These are phyloP conservation scores for Liolophura sinensis DNA, from an alignment of 1,140 invertebrate genomes.

Conservation along the genomic window DNA sequence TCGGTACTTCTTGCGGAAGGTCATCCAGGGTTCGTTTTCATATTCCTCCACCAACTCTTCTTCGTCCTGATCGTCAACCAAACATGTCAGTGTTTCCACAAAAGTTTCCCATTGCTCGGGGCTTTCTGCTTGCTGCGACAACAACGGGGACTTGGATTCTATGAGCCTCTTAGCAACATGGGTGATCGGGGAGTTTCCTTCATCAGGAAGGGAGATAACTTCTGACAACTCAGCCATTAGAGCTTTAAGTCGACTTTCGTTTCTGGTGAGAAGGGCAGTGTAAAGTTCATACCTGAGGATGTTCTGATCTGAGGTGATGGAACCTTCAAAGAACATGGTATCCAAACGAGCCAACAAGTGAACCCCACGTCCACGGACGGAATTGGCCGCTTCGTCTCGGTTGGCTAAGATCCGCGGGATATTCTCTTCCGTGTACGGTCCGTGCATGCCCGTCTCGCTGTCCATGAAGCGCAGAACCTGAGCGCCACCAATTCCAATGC, in stretches of 20 bases:
- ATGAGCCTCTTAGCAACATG: slow-evolving; percentile 22
- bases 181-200: slow-evolving; percentile 19
- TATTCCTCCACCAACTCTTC: slow-evolving; percentile 30
- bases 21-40: slow-evolving; percentile 36
- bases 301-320: slow-evolving; percentile 23
- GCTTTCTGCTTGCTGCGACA: slow-evolving; percentile 20
- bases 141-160: slow-evolving; percentile 19
- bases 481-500: slow-evolving; percentile 36
- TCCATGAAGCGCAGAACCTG: slow-evolving; percentile 36
- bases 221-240: slow-evolving; percentile 11
- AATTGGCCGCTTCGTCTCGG: slow-evolving; percentile 30
- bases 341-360: slow-evolving; percentile 30
- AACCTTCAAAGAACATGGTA: slow-evolving; percentile 38
- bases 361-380: slow-evolving; percentile 26
- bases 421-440: slow-evolving; percentile 39
- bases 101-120: slow-evolving; percentile 24
- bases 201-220: slow-evolving; percentile 14
- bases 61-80: slow-evolving; percentile 27
- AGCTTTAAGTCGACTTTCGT: slow-evolving; percentile 7
- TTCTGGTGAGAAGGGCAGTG: slow-evolving; percentile 15
- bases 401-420: slow-evolving; percentile 27
- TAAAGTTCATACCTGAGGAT: slow-evolving; percentile 22
- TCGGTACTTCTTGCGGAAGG: slow-evolving; percentile 22
- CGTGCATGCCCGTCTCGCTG: slow-evolving; percentile 34
- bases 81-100: slow-evolving; percentile 8